A percentile compares a stretch with the other conserved stretches of the same genome.
Conservation (phyloP, 1,140 invertebrate species). For the Drosophila micromelanica region DNA sequence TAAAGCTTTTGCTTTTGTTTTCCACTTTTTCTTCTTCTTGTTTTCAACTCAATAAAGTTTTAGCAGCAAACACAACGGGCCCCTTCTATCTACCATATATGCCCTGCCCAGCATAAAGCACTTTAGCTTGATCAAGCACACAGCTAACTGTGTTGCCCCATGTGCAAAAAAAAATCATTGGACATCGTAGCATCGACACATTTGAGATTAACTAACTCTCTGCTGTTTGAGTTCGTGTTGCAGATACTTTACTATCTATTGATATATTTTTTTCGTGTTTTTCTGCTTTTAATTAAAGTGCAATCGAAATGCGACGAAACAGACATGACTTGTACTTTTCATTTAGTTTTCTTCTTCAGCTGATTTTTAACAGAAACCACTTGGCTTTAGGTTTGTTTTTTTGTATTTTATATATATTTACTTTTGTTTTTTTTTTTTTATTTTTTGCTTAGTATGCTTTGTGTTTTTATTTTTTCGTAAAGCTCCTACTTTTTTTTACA, state of each 20-base stretch:
- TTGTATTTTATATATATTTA: not conserved
- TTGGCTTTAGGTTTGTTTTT: constrained; percentile 1
- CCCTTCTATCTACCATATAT: constrained; percentile 6
- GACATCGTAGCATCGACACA: not conserved
- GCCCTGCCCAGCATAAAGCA: not conserved
- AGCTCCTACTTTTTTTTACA: constrained; percentile 38
- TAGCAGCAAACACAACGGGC: constrained; percentile 5
- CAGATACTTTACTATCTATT: constrained; percentile 8
- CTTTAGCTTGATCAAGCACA: constrained; percentile 2
- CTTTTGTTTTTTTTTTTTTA: not conserved
- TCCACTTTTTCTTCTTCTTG: not conserved
- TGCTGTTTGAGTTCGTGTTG: not conserved
- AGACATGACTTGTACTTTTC: constrained; percentile 22
- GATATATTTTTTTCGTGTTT: not conserved
- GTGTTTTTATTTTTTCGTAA: constrained; percentile 41
- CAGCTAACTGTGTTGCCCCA: not conserved
- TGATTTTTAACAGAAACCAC: constrained; percentile 21
- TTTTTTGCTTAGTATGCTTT: constrained; percentile 13
- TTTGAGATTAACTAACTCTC: not conserved
- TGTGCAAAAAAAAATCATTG: not conserved
- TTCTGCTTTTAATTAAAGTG: constrained; percentile 32
- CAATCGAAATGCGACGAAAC: constrained; percentile 7
- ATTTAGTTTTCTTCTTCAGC: constrained; percentile 14
- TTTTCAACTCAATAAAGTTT: constrained; percentile 10
- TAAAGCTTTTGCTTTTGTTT: constrained; percentile 43